Evolutionary conservation across 2,888 invertebrate genomes (phyloP), one percentile per base, ranked within the genome.

Genomic region (Erynnis tages): DNA sequence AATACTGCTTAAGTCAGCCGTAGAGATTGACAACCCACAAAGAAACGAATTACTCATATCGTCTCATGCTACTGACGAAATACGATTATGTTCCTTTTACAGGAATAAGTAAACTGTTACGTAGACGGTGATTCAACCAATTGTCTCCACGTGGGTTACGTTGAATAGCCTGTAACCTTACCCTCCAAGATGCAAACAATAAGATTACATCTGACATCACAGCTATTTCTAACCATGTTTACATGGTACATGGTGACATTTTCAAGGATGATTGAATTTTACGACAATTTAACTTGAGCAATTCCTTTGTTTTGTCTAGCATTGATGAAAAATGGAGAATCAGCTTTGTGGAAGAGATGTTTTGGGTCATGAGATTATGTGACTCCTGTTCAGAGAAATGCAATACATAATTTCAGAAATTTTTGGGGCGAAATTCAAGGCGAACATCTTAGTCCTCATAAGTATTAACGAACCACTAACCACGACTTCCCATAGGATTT

Each of bases 251-350:
- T 13, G 8, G 5, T 25, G 6, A 23, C 7, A 21, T 49, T 41
- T 59, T 53, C 58, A 57, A 55, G 55, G 56, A 56, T 50, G 53
- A 38, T 57, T 48, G 52, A 13, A 63, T 71, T 69, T 67, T 69
- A 68, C 59, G 66, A 64, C 60, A 54, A 50, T 63, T 64, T 56
- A 63, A 66, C 59, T 61, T 54, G 59, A 50, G 38, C 55, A 55
- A 61, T 60, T 57, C 56, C 54, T 60, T 60, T 59, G 63, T 14
- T n/a, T n/a, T 7, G n/a, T 23, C 14, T 44, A 3, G 13, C 4
- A n/a, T 3, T 5, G 3, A 16, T 10, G 35, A 46, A 16, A 25
- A 23, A 10, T 29, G 41, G 6, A 10, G 16, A 13, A 8, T 35
- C 19, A 11, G 1, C 10, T 19, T 43, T 29, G 10, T 29, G 10